Evolutionary conservation across 2,888 invertebrate species (phyloP), one percentile per base, ranked within the genome.

Genomic region (Andricus curvator): DNA sequence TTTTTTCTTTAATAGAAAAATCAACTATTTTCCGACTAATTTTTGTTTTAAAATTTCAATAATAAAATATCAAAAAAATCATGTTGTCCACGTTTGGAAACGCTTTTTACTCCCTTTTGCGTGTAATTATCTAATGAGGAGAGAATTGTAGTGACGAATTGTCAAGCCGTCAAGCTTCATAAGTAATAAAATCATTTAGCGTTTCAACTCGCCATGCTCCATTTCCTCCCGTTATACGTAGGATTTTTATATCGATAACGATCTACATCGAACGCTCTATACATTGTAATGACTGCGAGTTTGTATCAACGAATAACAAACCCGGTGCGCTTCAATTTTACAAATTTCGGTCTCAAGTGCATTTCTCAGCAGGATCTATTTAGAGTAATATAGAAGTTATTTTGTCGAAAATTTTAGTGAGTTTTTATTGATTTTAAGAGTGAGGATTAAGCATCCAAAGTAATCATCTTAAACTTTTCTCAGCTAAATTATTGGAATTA

Each of bases 211-310:
- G 33, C 48, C 29, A 33, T 29, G 29, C 33, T 56, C 13, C 56
- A 51, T 51, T 48, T 48, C 29, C 44, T 68, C 25, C 68, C 68
- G 68, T 48, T 68, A 68, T 22, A 11, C 29, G 56, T 74, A 56
- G 33, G 33, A 74, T 74, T 74, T 74, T 74, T 74, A 74, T 74
- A 74, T 51, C 37, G 33, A 74, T 74, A 56, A 74, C 37, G n/a
- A 74, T 56, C 29, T 20, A 74, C 74, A 74, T 74, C 74, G 74
- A 74, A 74, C 29, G 56, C 74, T 74, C 56, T 51, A 74, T 64
- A 15, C 15, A 29, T 64, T 64, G 64, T 22, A 60, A 60, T 60
- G 29, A 70, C 51, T 74, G 56, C 51, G 70, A 70, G 51, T 70
- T 51, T 51, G 33, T 74, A 51, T 74, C 56, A 56, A 56, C 56